A percentile compares a stretch with the other conserved stretches of the same genome.
These are phyloP conservation scores for Acanthornis magna DNA, from an alignment of 2,797 vertebrate genomes.

Conservation along the genomic window DNA sequence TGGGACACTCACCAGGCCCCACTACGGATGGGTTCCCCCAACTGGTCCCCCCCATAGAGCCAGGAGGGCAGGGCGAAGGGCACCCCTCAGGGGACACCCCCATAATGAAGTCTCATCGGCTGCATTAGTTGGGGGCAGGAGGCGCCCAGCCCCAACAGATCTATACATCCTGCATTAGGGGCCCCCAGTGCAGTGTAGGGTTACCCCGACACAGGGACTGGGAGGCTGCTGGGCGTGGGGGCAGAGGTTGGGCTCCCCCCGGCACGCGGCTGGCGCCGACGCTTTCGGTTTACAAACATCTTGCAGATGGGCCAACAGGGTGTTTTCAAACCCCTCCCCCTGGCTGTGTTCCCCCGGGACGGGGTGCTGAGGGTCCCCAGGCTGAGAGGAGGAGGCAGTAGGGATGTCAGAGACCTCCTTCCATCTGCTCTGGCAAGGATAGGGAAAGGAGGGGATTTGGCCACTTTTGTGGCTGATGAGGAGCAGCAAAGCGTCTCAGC, in stretches of 20 bases:
- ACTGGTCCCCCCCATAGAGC: not conserved
- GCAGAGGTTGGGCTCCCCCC: not conserved
- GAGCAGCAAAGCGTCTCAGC: not conserved
- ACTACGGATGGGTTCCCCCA: not conserved
- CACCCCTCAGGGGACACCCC: constrained; percentile 33
- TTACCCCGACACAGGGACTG: constrained; percentile 62
- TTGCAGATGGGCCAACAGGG: constrained; percentile 63
- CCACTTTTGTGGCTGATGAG: not conserved
- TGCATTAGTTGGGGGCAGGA: constrained; percentile 52
- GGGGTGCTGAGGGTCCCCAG: not conserved
- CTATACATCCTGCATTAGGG: constrained; percentile 79
- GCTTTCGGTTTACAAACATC: constrained; percentile 80
- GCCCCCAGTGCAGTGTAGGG: constrained; percentile 41
- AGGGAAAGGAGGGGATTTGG: not conserved
- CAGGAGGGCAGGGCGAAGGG: constrained; percentile 14
- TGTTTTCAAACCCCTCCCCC: not conserved
- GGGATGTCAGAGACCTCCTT: not conserved
- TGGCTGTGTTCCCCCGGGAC: not conserved
- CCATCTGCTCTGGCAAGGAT: not conserved
- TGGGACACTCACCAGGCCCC: not conserved
- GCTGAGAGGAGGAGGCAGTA: not conserved
- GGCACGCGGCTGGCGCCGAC: constrained; percentile 51
- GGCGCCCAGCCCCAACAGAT: constrained; percentile 72
- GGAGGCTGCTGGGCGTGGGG: not conserved
- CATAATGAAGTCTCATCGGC: constrained; percentile 57